Evolutionary conservation across 2,113 vertebrate species (phyloP).

Genomic region (Sterna hirundo): DNA sequence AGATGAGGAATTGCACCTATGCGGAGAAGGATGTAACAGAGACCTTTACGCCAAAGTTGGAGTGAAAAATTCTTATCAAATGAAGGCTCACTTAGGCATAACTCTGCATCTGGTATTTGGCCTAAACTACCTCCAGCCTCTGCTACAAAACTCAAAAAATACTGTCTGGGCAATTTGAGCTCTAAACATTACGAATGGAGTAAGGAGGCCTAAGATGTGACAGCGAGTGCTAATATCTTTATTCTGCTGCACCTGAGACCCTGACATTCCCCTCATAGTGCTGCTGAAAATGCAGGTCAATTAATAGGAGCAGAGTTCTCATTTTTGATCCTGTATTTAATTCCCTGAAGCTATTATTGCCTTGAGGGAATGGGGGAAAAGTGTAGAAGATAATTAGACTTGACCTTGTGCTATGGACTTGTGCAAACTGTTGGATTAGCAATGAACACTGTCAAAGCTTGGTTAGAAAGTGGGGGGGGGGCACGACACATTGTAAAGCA

Average conservation of each 20-base stretch:
- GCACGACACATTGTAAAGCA: neutral
- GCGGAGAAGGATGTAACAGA: neutral
- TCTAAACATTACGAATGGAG: neutral
- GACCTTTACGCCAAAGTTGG: neutral
- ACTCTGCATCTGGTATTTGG: neutral
- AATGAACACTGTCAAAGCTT: neutral
- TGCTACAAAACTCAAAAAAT: neutral
- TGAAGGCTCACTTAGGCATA: neutral
- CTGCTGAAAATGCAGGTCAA: slow-evolving; percentile 19
- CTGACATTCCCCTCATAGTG: neutral
- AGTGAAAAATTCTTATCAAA: neutral
- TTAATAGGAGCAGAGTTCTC: slow-evolving; percentile 5
- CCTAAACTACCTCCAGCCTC: neutral
- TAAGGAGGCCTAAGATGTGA: neutral
- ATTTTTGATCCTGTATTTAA: slow-evolving; percentile 24
- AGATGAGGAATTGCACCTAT: neutral
- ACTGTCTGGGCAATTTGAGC: neutral
- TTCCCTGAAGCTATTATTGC: neutral
- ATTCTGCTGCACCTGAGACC: neutral
- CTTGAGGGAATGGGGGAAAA: neutral
- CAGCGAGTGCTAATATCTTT: neutral
- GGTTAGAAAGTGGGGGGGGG: neutral
- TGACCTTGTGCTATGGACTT: neutral
- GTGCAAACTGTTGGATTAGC: slow-evolving; percentile 24
- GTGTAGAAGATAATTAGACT: slow-evolving; percentile 23